A percentile compares a stretch with the other conserved stretches of the same genome.
Conservation (phyloP, 2,888 invertebrate species). For the Sarcophaga rosellei region DNA sequence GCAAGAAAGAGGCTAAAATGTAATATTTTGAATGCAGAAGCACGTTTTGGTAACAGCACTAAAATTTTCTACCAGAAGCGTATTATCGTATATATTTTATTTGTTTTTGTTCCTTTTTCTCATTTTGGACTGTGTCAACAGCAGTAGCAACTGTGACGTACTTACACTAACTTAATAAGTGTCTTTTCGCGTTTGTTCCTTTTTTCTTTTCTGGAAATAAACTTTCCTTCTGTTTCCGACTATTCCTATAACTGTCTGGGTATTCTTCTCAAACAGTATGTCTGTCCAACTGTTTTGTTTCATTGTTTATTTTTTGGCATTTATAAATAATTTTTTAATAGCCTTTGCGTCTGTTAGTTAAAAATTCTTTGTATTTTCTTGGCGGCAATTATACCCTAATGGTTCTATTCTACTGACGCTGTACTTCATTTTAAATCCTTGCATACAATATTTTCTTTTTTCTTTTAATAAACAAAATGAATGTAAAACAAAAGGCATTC, state of each 20-base stretch:
- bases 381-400: constrained; percentile 68
- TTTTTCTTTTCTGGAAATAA: constrained; percentile 21
- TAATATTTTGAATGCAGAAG: neutral
- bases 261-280: constrained; percentile 19
- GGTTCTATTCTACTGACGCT: constrained; percentile 54
- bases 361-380: constrained; percentile 64
- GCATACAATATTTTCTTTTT: constrained; percentile 9
- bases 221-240: constrained; percentile 43
- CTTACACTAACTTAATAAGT: constrained; percentile 50
- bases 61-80: constrained; percentile 31
- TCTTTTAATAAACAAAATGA: constrained; percentile 18
- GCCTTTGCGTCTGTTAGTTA: constrained; percentile 66
- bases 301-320: constrained; percentile 42
- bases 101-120: neutral
- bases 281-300: constrained; percentile 45
- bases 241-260: constrained; percentile 46
- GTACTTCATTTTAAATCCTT: constrained; percentile 51
- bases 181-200: constrained; percentile 8
- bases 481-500: neutral
- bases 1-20: constrained; percentile 32
- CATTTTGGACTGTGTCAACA: constrained; percentile 45
- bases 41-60: constrained; percentile 32
- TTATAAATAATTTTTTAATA: constrained; percentile 29
- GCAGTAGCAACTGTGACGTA: constrained; percentile 51
- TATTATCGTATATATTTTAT: constrained; percentile 30